Conservation (phyloP, 2,888 invertebrate species). For the Lingula anatina region DNA sequence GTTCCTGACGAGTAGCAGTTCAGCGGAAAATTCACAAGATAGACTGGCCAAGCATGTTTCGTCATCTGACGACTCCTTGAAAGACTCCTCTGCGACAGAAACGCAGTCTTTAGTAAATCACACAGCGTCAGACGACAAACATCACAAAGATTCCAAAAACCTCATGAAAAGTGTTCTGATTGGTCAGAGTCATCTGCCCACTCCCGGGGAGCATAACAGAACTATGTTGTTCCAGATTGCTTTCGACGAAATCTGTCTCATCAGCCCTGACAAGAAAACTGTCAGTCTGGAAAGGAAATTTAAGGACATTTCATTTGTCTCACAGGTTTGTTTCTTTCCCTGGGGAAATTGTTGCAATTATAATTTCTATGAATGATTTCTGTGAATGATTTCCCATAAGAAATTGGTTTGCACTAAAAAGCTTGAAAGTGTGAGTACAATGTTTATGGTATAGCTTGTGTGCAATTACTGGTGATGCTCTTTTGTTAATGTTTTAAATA, state of each 20-base stretch:
- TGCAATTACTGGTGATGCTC: too few species aligned
- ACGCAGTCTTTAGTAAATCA: neutral
- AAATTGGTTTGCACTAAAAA: too few species aligned
- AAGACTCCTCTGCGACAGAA: neutral
- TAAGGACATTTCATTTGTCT: slow-evolving; percentile 82
- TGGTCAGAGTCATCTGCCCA: neutral
- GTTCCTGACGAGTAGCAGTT: slow-evolving; percentile 7
- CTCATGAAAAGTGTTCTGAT: neutral
- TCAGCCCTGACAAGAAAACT: slow-evolving; percentile 88
- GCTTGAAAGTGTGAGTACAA: too few species aligned
- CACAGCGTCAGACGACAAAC: too few species aligned
- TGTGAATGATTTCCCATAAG: too few species aligned
- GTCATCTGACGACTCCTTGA: neutral
- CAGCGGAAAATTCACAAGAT: slow-evolving; percentile 4
- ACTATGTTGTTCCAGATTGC: slow-evolving; percentile 92
- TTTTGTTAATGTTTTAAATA: too few species aligned
- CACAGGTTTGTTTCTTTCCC: slow-evolving; percentile 57
- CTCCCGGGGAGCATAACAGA: slow-evolving; percentile 55
- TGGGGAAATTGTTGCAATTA: too few species aligned
- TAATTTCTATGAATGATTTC: too few species aligned
- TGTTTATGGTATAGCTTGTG: too few species aligned
- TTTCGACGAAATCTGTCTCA: slow-evolving; percentile 77
- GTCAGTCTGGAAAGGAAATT: slow-evolving; percentile 81
- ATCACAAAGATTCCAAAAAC: neutral
- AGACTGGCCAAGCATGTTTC: slow-evolving; percentile 4